phyloP scores from a whole-genome alignment of 2,113 vertebrate species.

The Sylvietta virens region DNA sequence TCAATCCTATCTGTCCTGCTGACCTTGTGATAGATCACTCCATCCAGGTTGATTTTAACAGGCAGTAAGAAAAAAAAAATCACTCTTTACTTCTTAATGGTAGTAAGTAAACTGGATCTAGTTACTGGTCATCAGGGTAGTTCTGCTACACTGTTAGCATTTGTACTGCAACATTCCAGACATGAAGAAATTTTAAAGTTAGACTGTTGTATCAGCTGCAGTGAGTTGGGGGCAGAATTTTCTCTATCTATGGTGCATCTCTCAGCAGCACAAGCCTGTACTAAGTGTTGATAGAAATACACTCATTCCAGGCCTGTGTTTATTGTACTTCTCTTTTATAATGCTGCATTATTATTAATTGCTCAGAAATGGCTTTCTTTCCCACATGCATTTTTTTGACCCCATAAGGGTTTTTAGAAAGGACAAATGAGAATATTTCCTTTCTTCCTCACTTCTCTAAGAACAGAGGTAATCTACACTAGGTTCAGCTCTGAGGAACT shows the following conservation, averaged over 20 bases:
- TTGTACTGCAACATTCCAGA: not conserved
- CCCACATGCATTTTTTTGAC: not conserved
- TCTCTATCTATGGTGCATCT: not conserved
- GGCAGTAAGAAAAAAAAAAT: conserved; percentile 77
- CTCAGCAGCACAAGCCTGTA: not conserved
- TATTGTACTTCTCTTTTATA: not conserved
- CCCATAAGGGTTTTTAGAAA: not conserved
- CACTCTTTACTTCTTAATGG: not conserved
- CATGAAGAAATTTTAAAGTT: not conserved
- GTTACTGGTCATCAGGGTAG: not conserved
- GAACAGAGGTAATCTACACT: not conserved
- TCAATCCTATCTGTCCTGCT: conserved; percentile 94
- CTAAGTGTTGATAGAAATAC: not conserved
- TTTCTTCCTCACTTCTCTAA: not conserved
- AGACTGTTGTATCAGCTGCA: not conserved
- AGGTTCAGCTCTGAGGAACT: not conserved
- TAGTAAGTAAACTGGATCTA: not conserved
- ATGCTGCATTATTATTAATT: not conserved
- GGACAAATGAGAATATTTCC: not conserved
- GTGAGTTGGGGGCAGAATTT: not conserved
- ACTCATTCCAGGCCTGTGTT: not conserved
- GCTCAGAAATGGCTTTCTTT: not conserved
- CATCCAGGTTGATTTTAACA: conserved; percentile 97
- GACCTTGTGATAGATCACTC: conserved; percentile 98
- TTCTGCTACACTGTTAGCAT: not conserved